Evolutionary conservation across 2,113 vertebrate species (phyloP), one percentile per base, ranked within the genome.

Genomic region (Urocynchramus pylzowi): DNA sequence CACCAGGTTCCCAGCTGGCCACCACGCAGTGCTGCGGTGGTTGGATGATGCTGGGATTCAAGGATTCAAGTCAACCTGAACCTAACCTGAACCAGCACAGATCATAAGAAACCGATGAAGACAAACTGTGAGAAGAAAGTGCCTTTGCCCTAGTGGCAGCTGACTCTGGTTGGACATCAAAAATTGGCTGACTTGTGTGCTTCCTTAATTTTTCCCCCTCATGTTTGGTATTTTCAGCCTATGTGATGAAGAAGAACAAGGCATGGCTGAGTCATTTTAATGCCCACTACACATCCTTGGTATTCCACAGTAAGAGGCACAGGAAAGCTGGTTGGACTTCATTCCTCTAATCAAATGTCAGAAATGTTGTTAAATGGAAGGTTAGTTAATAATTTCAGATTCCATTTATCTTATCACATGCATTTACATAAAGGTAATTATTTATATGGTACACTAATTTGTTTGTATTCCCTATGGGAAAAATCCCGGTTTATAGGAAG

Each of bases 361-460:
- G 83, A 94, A 96, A 92, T 64, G 95, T 89, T 96, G 91, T 97
- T 96, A 95, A 90, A 96, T 82, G 37, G 88, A 97, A 96, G 96
- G 95, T 96, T 95, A 97, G 95, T 97, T 96, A 97, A 97, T 97
- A 17, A 97, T 96, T 97, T 93, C 88, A 96, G 73, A 78, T 89
- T 90, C 73, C 64, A 90, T 96, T 93, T 96, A 86, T 96, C 95
- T 96, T 96, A 96, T 95, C 94, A 94, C 94, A 77, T 80, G 28
- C 87, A 97, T 95, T 97, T 95, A 74, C 93, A 93, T 95, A 93
- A 95, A 93, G 83, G 76, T 90, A 90, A 93, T 96, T 96, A 96
- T 97, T 97, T 97, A 81, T 96, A 94, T 75, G 93, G 90, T 94
- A 96, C 85, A 96, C 71, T 95, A 95, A 95, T 96, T 95, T 95